A percentile compares a stretch with the other conserved stretches of the same genome.
phyloP scores from a whole-genome alignment of 2,888 invertebrate genomes.

The Apantesis nais region DNA sequence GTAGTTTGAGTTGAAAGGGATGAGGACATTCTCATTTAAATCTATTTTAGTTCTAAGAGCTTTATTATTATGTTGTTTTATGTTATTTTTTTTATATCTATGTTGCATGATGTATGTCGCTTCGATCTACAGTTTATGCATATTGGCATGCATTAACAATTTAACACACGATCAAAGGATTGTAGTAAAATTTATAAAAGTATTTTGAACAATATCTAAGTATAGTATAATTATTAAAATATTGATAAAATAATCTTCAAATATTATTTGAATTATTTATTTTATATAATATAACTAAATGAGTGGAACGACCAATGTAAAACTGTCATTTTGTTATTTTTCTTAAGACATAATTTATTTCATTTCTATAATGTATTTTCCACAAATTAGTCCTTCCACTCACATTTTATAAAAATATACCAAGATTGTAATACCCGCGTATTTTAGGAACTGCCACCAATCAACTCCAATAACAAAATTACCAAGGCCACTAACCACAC shows the following conservation, averaged over 20 bases:
- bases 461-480: conserved; percentile 72
- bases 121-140: conserved; percentile 68
- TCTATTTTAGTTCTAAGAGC: conserved; percentile 61
- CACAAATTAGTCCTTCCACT: conserved; percentile 3
- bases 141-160: conserved; percentile 72
- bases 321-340: not conserved
- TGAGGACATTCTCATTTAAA: conserved; percentile 82
- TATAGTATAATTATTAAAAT: conserved; percentile 30
- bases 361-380: not conserved
- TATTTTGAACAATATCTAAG: conserved; percentile 35
- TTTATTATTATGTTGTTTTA: conserved; percentile 57
- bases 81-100: conserved; percentile 59
- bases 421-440: conserved; percentile 11
- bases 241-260: conserved; percentile 37
- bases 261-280: conserved; percentile 22
- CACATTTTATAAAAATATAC: conserved; percentile 7
- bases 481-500: conserved; percentile 63
- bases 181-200: conserved; percentile 24
- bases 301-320: conserved; percentile 24
- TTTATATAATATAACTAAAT: not conserved
- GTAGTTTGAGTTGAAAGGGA: conserved; percentile 59
- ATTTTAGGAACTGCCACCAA: conserved; percentile 78
- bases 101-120: conserved; percentile 83
- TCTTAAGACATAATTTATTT: not conserved
- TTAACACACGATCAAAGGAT: conserved; percentile 36